phyloP scores from a whole-genome alignment of 2,113 vertebrate species.

The Melanotaenia duboulayi region DNA sequence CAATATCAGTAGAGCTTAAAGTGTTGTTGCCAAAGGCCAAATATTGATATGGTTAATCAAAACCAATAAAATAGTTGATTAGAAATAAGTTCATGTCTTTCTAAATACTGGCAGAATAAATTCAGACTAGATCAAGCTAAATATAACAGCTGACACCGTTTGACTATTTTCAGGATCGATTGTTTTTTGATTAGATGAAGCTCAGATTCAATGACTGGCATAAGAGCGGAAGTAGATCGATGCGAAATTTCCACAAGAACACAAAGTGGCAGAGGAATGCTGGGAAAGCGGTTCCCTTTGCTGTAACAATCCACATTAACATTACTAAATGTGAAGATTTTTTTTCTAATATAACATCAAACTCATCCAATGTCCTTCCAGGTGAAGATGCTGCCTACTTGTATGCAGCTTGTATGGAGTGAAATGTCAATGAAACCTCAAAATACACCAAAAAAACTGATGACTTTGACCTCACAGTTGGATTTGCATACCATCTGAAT shows the following conservation, averaged over 20 bases:
- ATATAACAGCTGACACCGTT: background rate
- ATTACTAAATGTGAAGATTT: slow-evolving; percentile 6
- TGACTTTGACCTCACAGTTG: too few species aligned
- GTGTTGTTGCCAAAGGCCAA: too few species aligned
- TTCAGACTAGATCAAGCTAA: slow-evolving; percentile 1
- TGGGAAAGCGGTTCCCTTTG: background rate
- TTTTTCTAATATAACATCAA: slow-evolving; percentile 12
- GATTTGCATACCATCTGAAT: too few species aligned
- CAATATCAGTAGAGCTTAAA: too few species aligned
- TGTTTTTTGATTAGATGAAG: slow-evolving; percentile 59
- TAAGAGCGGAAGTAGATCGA: slow-evolving; percentile 42
- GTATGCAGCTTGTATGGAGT: background rate
- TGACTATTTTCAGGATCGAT: slow-evolving; percentile 46
- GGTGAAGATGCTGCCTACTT: slow-evolving; percentile 31
- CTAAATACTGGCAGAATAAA: slow-evolving; percentile 1
- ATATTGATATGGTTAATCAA: too few species aligned
- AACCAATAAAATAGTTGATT: background rate
- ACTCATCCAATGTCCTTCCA: background rate
- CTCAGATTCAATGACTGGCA: slow-evolving; percentile 45
- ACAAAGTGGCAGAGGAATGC: slow-evolving; percentile 16
- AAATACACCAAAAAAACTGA: background rate
- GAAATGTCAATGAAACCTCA: slow-evolving; percentile 25
- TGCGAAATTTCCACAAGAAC: slow-evolving; percentile 27
- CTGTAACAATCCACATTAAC: background rate
- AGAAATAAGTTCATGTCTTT: background rate